Evolutionary conservation across 2,113 vertebrate species (phyloP).

Genomic region (Taurulus bubalis): DNA sequence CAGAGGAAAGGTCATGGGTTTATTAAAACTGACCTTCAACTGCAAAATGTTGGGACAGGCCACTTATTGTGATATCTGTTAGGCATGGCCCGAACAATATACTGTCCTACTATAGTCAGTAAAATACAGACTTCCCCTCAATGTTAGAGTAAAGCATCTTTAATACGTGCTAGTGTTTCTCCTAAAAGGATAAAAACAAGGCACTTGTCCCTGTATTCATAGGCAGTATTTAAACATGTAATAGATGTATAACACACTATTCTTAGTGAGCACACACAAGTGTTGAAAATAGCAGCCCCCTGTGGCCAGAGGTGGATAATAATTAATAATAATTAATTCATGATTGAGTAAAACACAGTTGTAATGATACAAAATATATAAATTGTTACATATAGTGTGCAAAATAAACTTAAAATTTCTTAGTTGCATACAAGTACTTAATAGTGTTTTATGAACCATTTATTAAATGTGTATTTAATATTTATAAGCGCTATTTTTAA

Average conservation of each 20-base stretch:
- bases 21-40: not conserved
- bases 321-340: no score
- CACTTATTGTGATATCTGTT: not conserved
- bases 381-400: not conserved
- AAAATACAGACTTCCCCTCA: not conserved
- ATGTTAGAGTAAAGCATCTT: no score
- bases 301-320: not conserved
- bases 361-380: not conserved
- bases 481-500: no score
- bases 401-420: not conserved
- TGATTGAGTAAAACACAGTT: not conserved
- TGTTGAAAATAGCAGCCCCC: not conserved
- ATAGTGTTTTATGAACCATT: not conserved
- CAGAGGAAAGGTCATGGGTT: not conserved
- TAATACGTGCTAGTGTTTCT: not conserved
- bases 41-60: not conserved
- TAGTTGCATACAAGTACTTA: not conserved
- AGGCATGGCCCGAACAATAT: not conserved
- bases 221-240: not conserved
- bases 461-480: no score
- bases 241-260: not conserved
- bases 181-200: not conserved
- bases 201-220: not conserved
- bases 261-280: not conserved
- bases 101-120: not conserved